Evolutionary conservation across 2,888 invertebrate genomes (phyloP), one percentile per base, ranked within the genome.

Genomic region (Sabellastarte sp.): DNA sequence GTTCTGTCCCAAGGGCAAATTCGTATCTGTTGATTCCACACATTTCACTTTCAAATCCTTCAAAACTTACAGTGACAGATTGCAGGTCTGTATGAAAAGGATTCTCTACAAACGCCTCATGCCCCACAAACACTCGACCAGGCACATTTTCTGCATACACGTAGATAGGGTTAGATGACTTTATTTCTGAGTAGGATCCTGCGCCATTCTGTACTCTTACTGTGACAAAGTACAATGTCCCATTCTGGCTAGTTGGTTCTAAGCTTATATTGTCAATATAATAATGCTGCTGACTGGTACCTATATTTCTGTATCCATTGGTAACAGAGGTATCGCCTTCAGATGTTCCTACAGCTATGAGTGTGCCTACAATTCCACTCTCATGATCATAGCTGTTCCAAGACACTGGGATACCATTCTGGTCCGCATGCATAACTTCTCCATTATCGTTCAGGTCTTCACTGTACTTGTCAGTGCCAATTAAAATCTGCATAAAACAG

Each of bases 391-490:
- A 53, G 24, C 53, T 26, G 26, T 20, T 5, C 53, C 53, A 53
- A 20, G 53, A 53, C 5, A 26, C 53, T 5, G 5, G 53, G 20
- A 53, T 53, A 5, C 10, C 20, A 5, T 53, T 26, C 5, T 10
- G 53, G 24, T 53, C 53, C 26, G 53, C 53, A n/a, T n/a, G 53
- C 5, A 53, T 26, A 10, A 53, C 53, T 53, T 53, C 53, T n/a
- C 26, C 53, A 26, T 53, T 26, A 24, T 53, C 53, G 24, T 53
- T 53, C 20, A 53, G 26, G 53, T n/a, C 5, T 26, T 53, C 53
- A 53, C 24, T 26, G 24, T 10, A 10, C 20, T 26, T 26, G 24
- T 53, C 5, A 26, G 26, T n/a, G 5, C 53, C 53, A 24, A 53
- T 26, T 20, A 20, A 53, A 53, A 53, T 26, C 53, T 53, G 41